A percentile compares a stretch with the other conserved stretches of the same genome.
phyloP scores from a whole-genome alignment of 2,797 vertebrate genomes.

The Acrossocheilus fasciatus region DNA sequence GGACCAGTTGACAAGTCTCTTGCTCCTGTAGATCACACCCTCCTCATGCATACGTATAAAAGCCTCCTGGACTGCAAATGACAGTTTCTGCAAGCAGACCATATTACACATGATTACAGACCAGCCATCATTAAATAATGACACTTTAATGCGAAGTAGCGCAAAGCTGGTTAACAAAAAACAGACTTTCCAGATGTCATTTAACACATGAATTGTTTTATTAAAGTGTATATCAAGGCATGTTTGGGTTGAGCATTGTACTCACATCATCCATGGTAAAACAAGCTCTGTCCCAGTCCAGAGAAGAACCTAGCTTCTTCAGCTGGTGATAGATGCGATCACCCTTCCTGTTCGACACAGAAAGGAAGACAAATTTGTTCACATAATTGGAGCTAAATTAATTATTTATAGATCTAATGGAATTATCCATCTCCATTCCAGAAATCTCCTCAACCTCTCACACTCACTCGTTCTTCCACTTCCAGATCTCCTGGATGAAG shows the following conservation, averaged over 20 bases:
- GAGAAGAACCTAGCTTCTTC: slow-evolving; percentile 88
- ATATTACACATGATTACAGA: not conserved
- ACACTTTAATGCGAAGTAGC: not conserved
- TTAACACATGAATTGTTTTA: not conserved
- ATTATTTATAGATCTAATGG: not conserved
- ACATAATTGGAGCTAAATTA: not conserved
- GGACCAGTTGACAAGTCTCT: slow-evolving; percentile 95
- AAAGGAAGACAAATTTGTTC: not conserved
- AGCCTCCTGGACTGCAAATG: slow-evolving; percentile 87
- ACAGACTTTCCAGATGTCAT: not conserved
- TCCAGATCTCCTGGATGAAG: slow-evolving; percentile 90
- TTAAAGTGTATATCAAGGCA: not conserved
- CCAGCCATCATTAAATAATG: not conserved
- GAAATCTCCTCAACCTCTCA: slow-evolving; percentile 4
- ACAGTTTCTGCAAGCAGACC: slow-evolving; percentile 84
- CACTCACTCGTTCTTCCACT: slow-evolving; percentile 93
- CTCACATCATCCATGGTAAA: slow-evolving; percentile 93
- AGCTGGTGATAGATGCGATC: slow-evolving; percentile 94
- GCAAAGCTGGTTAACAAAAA: not conserved
- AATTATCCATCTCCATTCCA: not conserved
- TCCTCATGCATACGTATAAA: slow-evolving; percentile 90
- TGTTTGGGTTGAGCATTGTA: not conserved
- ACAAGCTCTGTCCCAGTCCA: slow-evolving; percentile 94
- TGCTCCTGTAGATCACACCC: slow-evolving; percentile 91
- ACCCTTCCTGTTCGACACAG: slow-evolving; percentile 81